Evolutionary conservation across 2,888 invertebrate genomes (phyloP).

Genomic region (Tenthredo notha): DNA sequence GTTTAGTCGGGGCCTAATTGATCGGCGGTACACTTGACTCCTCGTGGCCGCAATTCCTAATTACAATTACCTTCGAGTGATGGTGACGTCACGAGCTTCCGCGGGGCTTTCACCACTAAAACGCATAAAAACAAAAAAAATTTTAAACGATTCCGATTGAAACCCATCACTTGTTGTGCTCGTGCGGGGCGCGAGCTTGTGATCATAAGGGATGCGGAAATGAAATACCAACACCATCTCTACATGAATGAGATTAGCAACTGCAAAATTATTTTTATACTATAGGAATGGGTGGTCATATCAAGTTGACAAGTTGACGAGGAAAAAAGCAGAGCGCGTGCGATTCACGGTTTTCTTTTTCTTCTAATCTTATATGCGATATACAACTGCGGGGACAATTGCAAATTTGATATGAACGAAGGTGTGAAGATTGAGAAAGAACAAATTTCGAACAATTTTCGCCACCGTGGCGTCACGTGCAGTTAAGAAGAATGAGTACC

Average conservation of each 20-base stretch:
- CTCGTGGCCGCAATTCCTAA: slow-evolving; percentile 78
- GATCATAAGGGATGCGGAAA: slow-evolving; percentile 27
- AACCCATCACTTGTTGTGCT: slow-evolving; percentile 51
- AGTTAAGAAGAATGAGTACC: not conserved
- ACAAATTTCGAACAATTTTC: not conserved
- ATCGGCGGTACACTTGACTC: slow-evolving; percentile 77
- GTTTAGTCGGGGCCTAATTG: slow-evolving; percentile 78
- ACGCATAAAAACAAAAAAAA: slow-evolving; percentile 75
- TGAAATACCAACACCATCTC: slow-evolving; percentile 37
- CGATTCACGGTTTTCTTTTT: not conserved
- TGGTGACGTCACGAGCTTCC: slow-evolving; percentile 79
- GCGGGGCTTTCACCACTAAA: slow-evolving; percentile 80
- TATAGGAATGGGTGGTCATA: not conserved
- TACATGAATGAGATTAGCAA: slow-evolving; percentile 22
- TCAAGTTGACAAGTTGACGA: not conserved
- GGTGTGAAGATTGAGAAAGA: not conserved
- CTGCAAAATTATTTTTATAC: not conserved
- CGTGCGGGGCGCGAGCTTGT: slow-evolving; percentile 37
- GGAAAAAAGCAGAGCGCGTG: not conserved
- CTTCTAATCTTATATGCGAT: not conserved
- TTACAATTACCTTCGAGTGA: slow-evolving; percentile 80
- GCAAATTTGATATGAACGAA: not conserved
- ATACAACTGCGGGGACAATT: not conserved
- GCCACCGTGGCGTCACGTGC: not conserved
- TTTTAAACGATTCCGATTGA: slow-evolving; percentile 51